Percentiles rank a stretch among this genome's conserved stretches.
Evolutionary conservation across 2,888 invertebrate species (phyloP).

Genomic region (Ctenicera cuprea): DNA sequence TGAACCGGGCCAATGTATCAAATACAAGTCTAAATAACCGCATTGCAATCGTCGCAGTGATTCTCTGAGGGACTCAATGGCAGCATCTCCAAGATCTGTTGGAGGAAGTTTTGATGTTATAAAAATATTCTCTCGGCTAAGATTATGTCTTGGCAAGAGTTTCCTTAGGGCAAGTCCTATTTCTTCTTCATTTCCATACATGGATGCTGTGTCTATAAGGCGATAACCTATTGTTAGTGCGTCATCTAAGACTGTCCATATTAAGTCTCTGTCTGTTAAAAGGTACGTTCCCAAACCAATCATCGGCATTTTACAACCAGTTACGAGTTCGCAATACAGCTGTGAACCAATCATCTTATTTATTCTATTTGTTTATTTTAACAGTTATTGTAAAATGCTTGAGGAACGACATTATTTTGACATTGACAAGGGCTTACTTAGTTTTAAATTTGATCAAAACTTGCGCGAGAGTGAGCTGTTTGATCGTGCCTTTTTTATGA

Average conservation of each 20-base stretch:
- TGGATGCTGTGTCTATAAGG: conserved; percentile 83
- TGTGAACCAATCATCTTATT: background rate
- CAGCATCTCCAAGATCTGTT: conserved; percentile 75
- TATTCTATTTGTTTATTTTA: too few species aligned
- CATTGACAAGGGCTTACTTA: background rate
- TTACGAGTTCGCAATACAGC: background rate
- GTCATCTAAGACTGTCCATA: conserved; percentile 76
- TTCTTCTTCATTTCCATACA: conserved; percentile 84
- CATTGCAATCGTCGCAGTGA: conserved; percentile 80
- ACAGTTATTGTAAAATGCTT: too few species aligned
- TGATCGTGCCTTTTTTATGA: too few species aligned
- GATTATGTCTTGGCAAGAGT: conserved; percentile 80
- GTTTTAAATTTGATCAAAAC: too few species aligned
- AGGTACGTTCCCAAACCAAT: conserved; percentile 81
- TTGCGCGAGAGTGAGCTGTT: too few species aligned
- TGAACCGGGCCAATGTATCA: conserved; percentile 89
- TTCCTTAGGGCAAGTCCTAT: conserved; percentile 80
- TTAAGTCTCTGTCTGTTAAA: conserved; percentile 74
- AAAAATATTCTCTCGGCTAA: conserved; percentile 84
- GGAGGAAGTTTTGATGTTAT: conserved; percentile 86
- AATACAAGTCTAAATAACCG: conserved; percentile 84
- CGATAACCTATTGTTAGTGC: conserved; percentile 82
- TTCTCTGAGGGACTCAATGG: conserved; percentile 74
- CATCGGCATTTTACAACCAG: conserved; percentile 75
- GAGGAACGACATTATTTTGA: background rate